Evolutionary conservation across 1,140 invertebrate species (phyloP), one percentile per base, ranked within the genome.

Genomic region (Zaprionus africanus): DNA sequence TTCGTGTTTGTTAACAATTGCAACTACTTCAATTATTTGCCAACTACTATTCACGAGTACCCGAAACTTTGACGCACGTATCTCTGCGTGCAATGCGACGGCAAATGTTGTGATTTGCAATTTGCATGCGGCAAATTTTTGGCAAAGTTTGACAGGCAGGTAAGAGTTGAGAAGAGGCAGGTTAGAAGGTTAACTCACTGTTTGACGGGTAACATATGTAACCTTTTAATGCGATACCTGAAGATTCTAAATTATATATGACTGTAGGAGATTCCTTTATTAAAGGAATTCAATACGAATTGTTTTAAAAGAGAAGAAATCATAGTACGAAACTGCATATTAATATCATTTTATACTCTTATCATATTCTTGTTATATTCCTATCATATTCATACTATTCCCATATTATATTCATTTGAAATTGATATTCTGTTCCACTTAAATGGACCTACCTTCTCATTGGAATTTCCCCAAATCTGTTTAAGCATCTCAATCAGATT

Each of bases 1-100:
- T 56, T 46, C 58, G 58, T 74, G 49, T n/a, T 53, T 43, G 34
- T 46, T 9, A 46, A 46, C 41, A 46, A 46, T 46, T 46, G 41
- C 41, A 17, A 6, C n/a, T 46, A 26, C n/a, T 38, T 38, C 46
- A 46, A 54, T 41, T 19, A 46, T 46, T 46, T n/a, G 41, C 41
- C 41, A 46, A 72, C 31, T 34, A 58, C 31, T 26, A 38, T 60
- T 43, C 41, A n/a, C 36, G 31, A 65, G 34, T 41, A 43, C 36
- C 15, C 41, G 53, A 28, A 28, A 66, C 49, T 38, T 28, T 85
- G 67, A 85, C 82, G 83, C 67, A 82, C 68, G 83, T 87, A 51
- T 56, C 72, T 68, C 28, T 70, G 54, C 61, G 83, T 87, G 76
- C 65, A 57, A 38, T 58, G 63, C 38, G 54, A 68, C 63, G 59